Evolutionary conservation across 2,888 invertebrate species (phyloP), one percentile per base, ranked within the genome.

Genomic region (Argyresthia goedartella): DNA sequence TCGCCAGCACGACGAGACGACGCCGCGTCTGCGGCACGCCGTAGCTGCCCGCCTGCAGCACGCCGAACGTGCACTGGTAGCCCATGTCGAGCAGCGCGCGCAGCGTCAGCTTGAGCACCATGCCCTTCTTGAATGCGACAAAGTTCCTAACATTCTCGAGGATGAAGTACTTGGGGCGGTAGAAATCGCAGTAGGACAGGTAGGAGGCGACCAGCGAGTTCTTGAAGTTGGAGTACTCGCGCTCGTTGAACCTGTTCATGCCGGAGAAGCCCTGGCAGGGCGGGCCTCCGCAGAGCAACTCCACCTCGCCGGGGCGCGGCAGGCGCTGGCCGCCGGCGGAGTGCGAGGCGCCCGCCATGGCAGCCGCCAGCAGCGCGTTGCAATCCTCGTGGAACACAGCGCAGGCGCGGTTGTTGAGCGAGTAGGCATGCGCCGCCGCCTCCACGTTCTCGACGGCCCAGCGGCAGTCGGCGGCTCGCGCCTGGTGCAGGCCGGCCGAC

Each of bases 191-290:
- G 73, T 91, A 95, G 33, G 95, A 93, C 15, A 95, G 85, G 69
- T 91, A 95, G 0, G 95, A 91, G 0, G 93, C 93, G 15, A 95
- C 92, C 11, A 95, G 80, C 0, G 95, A 95, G 71, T 95, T 95
- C 82, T 95, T 95, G 67, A 95, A 95, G 58, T 91, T 88, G 1
- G 95, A 95, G 73, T 95, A 95, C 60, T 95, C 93, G 36, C 95
- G 85, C 0, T 91, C 91, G 75, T 94, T 95, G 73, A 95, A 96
- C 51, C 95, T 84, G 74, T 96, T 96, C 95, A 95, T 95, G 41
- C 94, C 94, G 47, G 94, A 94, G 78, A 95, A 96, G 4, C 95
- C 95, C 75, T 96, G 95, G 68, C 95, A 96, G 0, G 95, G 95
- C 1, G 95, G 95, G 1, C 95, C 95, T 9, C 95, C 96, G 65